Base-by-base conservation (phyloP, 2,888 invertebrate genomes). In the Candidula unifasciata region DNA sequence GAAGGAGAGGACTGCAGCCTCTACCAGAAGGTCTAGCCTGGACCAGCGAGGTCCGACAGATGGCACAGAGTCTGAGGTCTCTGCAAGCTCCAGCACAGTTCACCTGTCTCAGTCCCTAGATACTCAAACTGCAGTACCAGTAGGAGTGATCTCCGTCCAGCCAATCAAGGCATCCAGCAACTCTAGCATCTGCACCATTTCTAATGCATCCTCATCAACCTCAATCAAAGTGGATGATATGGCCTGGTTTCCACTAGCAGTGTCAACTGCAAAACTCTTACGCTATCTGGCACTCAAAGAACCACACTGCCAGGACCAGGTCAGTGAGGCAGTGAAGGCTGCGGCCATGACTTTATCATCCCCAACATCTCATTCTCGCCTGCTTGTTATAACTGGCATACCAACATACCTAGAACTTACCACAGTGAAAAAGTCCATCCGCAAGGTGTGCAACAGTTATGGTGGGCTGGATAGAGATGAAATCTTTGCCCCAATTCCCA, bases 231-330 rank as follows among this genome's bases (percentile, higher is more conserved):
- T 89, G 16, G 93, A 93, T 76, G 93, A 93, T 73, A 90, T 92
- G 86, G 87, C 92, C 1, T 93, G 93, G 93, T 91, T 93, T 77
- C 91, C 92, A 71, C 88, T 91, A 24, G 92, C 92, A 10, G 86
- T 92, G n/a, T 91, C 91, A 37, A 89, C 92, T 78, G 92, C 93
- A 5, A 91, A 92, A 85, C 92, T 93, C n/a, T 87, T 93, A 21
- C 89, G 92, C 10, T 90, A 90, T 83, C 85, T 93, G 21, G 91
- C 89, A 21, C 88, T 91, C 54, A 90, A 90, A 44, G 92, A 93
- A 80, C 87, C 89, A 37, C 91, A 91, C 80, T 92, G 92, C 30
- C 89, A 87, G 35, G 87, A 88, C 54, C 91, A 90, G 24, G 89
- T 91, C 13, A 89, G 88, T 18, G 92, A 91, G 74, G 91, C 92